phyloP scores from a whole-genome alignment of 2,797 vertebrate species.

The Alfaro cultratus region DNA sequence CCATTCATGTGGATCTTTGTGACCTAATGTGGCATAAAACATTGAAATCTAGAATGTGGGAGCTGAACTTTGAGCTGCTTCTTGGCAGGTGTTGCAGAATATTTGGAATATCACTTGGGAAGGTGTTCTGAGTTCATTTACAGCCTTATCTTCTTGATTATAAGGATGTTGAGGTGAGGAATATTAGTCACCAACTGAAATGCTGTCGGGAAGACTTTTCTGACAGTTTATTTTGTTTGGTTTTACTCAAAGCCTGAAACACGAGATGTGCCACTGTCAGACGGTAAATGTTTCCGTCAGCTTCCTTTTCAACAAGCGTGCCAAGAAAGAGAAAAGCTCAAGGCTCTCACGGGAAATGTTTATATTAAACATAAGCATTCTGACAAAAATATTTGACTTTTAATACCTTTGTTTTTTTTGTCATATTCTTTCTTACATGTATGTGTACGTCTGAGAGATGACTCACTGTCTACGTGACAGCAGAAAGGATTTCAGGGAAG shows the following conservation, averaged over 20 bases:
- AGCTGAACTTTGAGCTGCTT: not conserved
- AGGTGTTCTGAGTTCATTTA: not conserved
- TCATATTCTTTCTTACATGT: not conserved
- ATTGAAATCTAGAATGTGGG: not conserved
- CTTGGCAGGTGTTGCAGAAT: not conserved
- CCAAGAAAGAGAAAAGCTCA: not conserved
- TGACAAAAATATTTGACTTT: not conserved
- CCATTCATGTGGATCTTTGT: too few species aligned
- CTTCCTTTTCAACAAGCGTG: not conserved
- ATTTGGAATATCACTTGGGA: not conserved
- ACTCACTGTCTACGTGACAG: not conserved
- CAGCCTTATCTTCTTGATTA: not conserved
- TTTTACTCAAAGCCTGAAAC: not conserved
- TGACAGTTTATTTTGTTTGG: not conserved
- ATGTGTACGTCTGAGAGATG: not conserved
- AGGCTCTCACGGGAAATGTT: not conserved
- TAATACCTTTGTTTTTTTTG: too few species aligned
- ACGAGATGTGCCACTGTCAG: not conserved
- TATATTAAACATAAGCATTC: not conserved
- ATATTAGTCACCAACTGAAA: not conserved
- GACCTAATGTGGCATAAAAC: not conserved
- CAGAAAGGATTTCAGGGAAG: constrained; percentile 7
- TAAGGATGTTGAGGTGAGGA: not conserved
- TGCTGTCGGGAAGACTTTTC: not conserved
- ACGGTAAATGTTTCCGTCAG: not conserved